Conservation (phyloP, 2,797 vertebrate genomes). For the Rhinella marina region DNA sequence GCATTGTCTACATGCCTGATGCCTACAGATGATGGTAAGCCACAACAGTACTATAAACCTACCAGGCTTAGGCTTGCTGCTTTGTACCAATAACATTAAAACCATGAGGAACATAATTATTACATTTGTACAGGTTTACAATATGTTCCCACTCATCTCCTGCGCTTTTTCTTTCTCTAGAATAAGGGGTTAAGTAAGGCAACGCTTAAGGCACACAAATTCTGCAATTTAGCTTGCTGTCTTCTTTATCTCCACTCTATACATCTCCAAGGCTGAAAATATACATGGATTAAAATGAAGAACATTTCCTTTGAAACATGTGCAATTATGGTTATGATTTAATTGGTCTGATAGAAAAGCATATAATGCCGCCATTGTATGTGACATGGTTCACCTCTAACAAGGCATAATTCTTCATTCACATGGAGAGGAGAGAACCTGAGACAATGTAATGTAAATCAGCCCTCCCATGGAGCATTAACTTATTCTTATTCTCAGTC, state of each 20-base stretch:
- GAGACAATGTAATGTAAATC: conserved; percentile 43
- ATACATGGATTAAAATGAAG: conserved; percentile 22
- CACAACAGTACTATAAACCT: too few species aligned
- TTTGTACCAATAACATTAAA: too few species aligned
- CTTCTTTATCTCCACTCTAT: conserved; percentile 31
- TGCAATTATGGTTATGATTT: conserved; percentile 56
- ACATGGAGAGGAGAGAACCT: background rate
- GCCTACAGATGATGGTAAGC: too few species aligned
- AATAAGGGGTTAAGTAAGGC: background rate
- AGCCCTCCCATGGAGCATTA: conserved; percentile 49
- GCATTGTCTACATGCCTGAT: too few species aligned
- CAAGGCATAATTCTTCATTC: conserved; percentile 24
- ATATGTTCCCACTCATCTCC: background rate
- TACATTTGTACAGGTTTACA: too few species aligned
- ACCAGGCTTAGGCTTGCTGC: too few species aligned
- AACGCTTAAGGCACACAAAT: conserved; percentile 9
- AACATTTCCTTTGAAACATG: conserved; percentile 47
- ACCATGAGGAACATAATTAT: too few species aligned
- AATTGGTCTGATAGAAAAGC: conserved; percentile 49
- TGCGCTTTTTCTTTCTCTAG: background rate
- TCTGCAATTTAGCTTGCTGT: conserved; percentile 25
- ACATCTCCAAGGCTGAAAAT: conserved; percentile 29
- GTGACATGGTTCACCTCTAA: conserved; percentile 38
- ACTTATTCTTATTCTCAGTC: conserved; percentile 25
- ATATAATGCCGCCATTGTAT: conserved; percentile 43